A percentile compares a stretch with the other conserved stretches of the same genome.
Conservation (phyloP, 1,140 invertebrate species). For the Hirudo medicinalis region DNA sequence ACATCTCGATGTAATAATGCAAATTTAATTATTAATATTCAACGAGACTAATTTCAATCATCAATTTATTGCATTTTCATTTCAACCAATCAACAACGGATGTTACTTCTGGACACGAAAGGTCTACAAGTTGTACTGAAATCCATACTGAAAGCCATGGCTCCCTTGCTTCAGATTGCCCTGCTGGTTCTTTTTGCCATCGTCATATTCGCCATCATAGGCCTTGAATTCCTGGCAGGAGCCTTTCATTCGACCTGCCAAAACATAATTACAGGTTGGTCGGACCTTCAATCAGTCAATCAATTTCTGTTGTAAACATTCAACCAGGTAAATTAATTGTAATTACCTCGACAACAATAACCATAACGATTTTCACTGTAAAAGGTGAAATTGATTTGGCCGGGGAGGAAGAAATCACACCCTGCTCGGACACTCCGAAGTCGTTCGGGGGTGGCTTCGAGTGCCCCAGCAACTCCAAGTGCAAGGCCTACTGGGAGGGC, state of each 20-base stretch:
- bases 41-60: not conserved
- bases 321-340: no score
- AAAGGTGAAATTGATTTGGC: slow-evolving; percentile 17
- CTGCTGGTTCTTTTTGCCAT: slow-evolving; percentile 99
- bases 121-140: slow-evolving; percentile 99
- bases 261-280: slow-evolving; percentile 25
- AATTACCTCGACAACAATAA: no score
- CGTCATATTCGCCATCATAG: slow-evolving; percentile 99
- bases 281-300: no score
- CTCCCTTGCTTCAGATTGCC: slow-evolving; percentile 96
- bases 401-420: slow-evolving; percentile 21
- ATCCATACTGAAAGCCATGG: slow-evolving; percentile 99
- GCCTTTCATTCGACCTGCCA: slow-evolving; percentile 90
- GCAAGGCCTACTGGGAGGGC: slow-evolving; percentile 73
- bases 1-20: not conserved
- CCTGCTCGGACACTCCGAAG: slow-evolving; percentile 8
- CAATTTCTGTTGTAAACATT: no score
- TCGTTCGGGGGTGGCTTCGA: slow-evolving; percentile 27
- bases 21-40: slow-evolving; percentile 1
- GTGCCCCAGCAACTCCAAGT: slow-evolving; percentile 34
- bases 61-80: no score
- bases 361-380: not conserved
- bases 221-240: slow-evolving; percentile 99
- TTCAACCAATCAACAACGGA: not conserved
- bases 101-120: slow-evolving; percentile 38